Evolutionary conservation across 2,113 vertebrate genomes (phyloP), one percentile per base, ranked within the genome.

Genomic region (Platanista minor): DNA sequence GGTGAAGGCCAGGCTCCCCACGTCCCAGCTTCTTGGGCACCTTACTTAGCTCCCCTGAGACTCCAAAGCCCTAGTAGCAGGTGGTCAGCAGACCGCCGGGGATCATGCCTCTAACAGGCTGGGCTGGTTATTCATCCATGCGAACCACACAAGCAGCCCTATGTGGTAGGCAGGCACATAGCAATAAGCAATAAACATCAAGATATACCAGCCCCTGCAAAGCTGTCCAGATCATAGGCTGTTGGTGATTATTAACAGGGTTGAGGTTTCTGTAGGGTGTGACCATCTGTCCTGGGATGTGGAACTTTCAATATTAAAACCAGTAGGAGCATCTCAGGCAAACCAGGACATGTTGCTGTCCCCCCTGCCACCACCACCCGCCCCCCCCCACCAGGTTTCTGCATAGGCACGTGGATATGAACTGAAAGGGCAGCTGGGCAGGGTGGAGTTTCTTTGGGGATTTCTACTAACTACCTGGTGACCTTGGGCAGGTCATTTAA

Each of bases 191-290:
- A 5, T 3, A 5, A 36, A 27, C 46, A 11, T 71, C 3, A 10
- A 77, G 31, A 33, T 10, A 20, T 1, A 1, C 13, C 0, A 0
- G 39, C 17, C 92, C 25, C 4, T 9, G 82, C 43, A 20, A 15
- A 54, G 67, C 39, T 14, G 62, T 18, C 14, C 3, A 3, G 5
- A 39, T 5, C 23, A 11, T 49, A 14, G 29, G 15, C 72, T 21
- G 8, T 67, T 21, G 21, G 7, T 20, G 33, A 2, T 33, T 1
- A 1, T 8, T 3, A 17, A 6, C 17, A 3, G 49, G 43, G 14
- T 52, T 41, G 21, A 29, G 87, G 41, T 64, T 71, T 49, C 81
- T n/a, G 49, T 6, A 39, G 57, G 49, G 8, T 10, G n/a, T 8
- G 81, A 27, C 57, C 18, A 3, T 2, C 25, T 13, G 10, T n/a